phyloP scores from a whole-genome alignment of 2,888 invertebrate genomes.

The Zelleria hepariella region DNA sequence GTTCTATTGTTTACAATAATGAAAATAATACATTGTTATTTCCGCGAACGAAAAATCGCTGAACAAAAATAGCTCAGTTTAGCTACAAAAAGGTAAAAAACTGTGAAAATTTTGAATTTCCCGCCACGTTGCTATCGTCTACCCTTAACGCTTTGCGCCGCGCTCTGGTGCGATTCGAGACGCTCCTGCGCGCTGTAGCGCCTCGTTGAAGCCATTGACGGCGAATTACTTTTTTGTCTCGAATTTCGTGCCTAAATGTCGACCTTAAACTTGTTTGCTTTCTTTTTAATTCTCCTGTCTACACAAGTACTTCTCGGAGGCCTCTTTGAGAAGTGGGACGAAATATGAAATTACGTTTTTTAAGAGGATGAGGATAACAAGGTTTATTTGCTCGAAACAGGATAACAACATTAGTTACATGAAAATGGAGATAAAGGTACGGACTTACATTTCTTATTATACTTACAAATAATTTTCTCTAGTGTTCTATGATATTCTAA shows the following conservation, averaged over 20 bases:
- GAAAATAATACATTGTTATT: no score
- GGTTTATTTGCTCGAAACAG: slow-evolving; percentile 45
- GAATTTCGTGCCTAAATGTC: neutral
- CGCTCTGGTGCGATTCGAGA: neutral
- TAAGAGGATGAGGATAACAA: neutral
- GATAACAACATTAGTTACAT: slow-evolving; percentile 9
- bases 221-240: neutral
- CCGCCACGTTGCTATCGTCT: no score
- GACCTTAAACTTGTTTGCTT: neutral
- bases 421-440: neutral
- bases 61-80: no score
- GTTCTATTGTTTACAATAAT: no score
- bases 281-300: neutral
- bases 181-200: no score
- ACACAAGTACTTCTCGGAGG: neutral
- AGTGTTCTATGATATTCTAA: no score
- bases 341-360: neutral
- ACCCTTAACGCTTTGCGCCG: neutral
- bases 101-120: no score
- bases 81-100: no score
- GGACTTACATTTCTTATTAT: neutral
- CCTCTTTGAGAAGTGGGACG: neutral
- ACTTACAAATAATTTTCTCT: no score
- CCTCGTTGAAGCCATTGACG: neutral
- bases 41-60: no score